These are phyloP conservation scores for Alethe castanea DNA, from an alignment of 2,113 vertebrate species.

Conservation along the genomic window DNA sequence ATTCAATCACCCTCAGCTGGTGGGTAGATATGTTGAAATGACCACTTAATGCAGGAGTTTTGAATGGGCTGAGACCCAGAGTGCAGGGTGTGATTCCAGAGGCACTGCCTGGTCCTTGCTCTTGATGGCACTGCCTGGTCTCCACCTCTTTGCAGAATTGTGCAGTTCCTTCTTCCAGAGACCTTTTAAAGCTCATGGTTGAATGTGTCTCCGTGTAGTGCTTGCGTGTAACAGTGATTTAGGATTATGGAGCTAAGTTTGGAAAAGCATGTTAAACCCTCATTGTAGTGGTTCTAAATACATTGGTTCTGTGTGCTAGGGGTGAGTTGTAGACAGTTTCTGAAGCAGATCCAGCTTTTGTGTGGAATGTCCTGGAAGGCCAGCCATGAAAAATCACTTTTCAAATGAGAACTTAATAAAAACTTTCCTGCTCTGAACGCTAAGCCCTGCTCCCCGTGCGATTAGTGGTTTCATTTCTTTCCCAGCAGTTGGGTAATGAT, in stretches of 20 bases:
- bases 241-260: neutral
- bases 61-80: neutral
- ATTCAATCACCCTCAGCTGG: neutral
- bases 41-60: neutral
- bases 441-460: conserved; percentile 75
- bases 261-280: conserved; percentile 11
- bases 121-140: neutral
- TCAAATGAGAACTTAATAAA: conserved; percentile 80
- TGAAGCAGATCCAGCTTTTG: conserved; percentile 2
- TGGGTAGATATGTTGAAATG: neutral
- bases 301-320: neutral
- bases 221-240: neutral
- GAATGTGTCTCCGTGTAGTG: neutral
- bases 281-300: neutral
- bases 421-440: conserved; percentile 71
- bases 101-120: neutral
- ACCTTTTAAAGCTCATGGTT: neutral
- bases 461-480: conserved; percentile 93
- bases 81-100: neutral
- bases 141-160: neutral
- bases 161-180: neutral
- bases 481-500: conserved; percentile 92
- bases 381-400: conserved; percentile 75
- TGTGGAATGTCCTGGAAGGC: conserved; percentile 41
- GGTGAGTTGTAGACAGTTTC: neutral